A percentile compares a stretch with the other conserved stretches of the same genome.
phyloP scores from a whole-genome alignment of 2,888 invertebrate species.

The Parnassius orleans region DNA sequence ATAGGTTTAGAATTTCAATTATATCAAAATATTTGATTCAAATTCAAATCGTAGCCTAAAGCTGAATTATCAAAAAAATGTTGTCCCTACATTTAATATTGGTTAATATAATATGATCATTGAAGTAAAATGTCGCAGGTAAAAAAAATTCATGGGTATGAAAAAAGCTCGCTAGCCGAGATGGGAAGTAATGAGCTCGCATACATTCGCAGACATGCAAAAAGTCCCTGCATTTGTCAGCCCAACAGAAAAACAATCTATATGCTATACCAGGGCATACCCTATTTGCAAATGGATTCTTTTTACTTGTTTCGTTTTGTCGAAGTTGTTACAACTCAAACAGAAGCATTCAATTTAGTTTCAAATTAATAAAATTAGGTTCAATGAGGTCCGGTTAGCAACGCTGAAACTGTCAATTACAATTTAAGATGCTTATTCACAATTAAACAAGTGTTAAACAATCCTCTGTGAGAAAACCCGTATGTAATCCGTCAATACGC shows the following conservation, averaged over 20 bases:
- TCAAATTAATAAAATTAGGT: neutral
- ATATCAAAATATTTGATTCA: too few relatives aligned
- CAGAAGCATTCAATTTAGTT: too few relatives aligned
- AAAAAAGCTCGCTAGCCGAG: neutral
- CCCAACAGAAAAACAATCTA: neutral
- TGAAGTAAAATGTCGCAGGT: slow-evolving; percentile 9
- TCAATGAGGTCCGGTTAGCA: too few relatives aligned
- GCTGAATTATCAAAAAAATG: too few relatives aligned
- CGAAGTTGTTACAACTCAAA: too few relatives aligned
- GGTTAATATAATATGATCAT: slow-evolving; percentile 1
- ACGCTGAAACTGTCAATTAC: too few relatives aligned
- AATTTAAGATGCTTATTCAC: too few relatives aligned
- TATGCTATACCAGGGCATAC: neutral
- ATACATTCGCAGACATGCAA: slow-evolving; percentile 12
- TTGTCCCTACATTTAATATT: neutral
- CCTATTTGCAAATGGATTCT: neutral
- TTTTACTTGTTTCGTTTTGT: neutral
- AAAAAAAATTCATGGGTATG: neutral
- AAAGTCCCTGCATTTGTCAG: neutral
- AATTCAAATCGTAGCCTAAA: too few relatives aligned
- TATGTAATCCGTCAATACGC: too few relatives aligned
- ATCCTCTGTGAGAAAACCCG: too few relatives aligned
- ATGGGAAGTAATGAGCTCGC: slow-evolving; percentile 14
- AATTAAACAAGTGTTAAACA: too few relatives aligned
- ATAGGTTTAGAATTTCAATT: too few relatives aligned